Percentiles rank a stretch among this genome's conserved stretches.
Conservation (phyloP, 2,797 vertebrate species). For the Gymnocypris eckloni region DNA sequence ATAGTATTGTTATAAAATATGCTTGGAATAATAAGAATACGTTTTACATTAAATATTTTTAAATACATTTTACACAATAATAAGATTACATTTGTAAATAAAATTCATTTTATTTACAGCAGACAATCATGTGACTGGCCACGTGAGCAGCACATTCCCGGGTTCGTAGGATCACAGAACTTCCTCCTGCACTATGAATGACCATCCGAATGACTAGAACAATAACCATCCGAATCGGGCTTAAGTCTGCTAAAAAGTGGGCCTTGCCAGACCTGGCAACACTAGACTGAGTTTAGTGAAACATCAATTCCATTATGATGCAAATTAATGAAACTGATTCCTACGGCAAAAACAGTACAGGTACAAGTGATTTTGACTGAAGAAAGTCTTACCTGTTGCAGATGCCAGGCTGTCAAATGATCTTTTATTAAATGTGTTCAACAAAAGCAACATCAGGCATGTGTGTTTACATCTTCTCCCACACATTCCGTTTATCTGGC, state of each 20-base stretch:
- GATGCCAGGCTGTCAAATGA: background rate
- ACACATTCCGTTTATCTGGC: background rate
- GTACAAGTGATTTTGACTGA: background rate
- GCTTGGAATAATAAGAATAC: no score
- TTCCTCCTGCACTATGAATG: no score
- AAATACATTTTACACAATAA: no score
- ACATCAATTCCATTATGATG: background rate
- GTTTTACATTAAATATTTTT: no score
- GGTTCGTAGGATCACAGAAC: no score
- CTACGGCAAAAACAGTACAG: background rate
- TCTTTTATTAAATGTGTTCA: background rate
- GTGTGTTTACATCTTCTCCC: background rate
- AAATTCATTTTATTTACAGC: no score
- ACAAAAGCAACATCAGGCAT: background rate
- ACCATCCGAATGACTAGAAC: no score
- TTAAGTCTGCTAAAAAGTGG: background rate
- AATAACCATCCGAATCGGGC: no score
- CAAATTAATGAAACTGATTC: background rate
- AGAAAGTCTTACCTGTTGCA: background rate
- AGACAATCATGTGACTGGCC: no score
- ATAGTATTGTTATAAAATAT: no score
- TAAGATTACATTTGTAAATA: no score
- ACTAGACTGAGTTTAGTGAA: background rate
- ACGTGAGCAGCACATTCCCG: no score
- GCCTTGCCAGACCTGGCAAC: background rate